Conservation (phyloP, 2,888 invertebrate genomes). For the Athrips mouffetella region DNA sequence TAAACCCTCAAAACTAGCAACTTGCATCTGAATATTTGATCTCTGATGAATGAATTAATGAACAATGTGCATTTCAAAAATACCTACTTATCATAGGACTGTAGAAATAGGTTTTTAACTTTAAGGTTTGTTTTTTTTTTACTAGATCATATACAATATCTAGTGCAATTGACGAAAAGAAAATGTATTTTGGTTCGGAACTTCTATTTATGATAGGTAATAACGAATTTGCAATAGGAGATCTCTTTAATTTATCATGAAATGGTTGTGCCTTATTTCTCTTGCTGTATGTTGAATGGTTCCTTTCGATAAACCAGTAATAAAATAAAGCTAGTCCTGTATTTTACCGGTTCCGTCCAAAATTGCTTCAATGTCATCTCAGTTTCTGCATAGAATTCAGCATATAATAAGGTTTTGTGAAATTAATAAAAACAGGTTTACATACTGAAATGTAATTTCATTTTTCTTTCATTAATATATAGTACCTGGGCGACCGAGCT, state of each 20-base stretch:
- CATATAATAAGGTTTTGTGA: neutral
- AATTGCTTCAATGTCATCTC: conserved; percentile 54
- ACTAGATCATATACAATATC: neutral
- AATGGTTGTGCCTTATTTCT: conserved; percentile 70
- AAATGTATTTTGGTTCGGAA: conserved; percentile 1
- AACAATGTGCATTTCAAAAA: conserved; percentile 1
- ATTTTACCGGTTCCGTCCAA: conserved; percentile 71
- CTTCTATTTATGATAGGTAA: neutral
- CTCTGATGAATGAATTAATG: too few relatives aligned
- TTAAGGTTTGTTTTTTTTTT: neutral
- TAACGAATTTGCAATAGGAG: neutral
- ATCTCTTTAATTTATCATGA: conserved; percentile 22
- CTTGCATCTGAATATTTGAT: too few relatives aligned
- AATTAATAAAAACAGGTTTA: neutral
- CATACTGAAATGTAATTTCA: too few relatives aligned
- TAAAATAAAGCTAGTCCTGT: conserved; percentile 63
- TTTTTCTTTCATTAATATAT: too few relatives aligned
- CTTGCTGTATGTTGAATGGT: conserved; percentile 44
- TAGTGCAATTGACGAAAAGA: neutral
- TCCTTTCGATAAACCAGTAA: conserved; percentile 49
- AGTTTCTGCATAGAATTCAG: conserved; percentile 28
- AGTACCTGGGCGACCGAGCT: too few relatives aligned
- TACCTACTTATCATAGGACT: neutral
- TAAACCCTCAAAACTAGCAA: too few relatives aligned
- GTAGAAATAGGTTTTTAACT: neutral